Evolutionary conservation across 2,113 vertebrate species (phyloP), one percentile per base, ranked within the genome.

Genomic region (Scatophagus argus): DNA sequence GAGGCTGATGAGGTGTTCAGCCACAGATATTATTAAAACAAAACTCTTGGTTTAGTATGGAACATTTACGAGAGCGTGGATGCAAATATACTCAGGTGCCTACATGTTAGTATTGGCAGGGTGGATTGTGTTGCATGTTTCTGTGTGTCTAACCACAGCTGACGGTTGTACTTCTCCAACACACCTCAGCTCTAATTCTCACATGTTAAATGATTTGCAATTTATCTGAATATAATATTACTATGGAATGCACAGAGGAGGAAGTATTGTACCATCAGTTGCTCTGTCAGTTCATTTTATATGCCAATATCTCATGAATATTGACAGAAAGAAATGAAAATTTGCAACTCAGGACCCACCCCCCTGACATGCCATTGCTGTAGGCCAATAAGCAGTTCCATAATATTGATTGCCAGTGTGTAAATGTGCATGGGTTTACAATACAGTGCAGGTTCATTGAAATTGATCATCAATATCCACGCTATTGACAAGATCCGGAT

Each of bases 401-500:
- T 86, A 66, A 44, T 73, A 93, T 89, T 63, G 83, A 90, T 63
- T 41, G n/a, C 17, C 39, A 6, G 29, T 41, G 21, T 79, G 63
- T 38, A 80, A 61, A 88, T 82, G 80, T 69, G 64, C 74, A 84
- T 74, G 31, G 44, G 16, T 85, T 84, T 69, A 79, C 70, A 77
- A 69, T 43, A 32, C 61, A 51, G 29, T 52, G 55, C 34, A 76
- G 73, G 75, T 88, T 89, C 86, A 88, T 88, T 86, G 61, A 82
- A 69, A 92, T 85, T 89, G 88, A 91, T 89, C 82, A 82, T 56
- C 86, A 63, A 69, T 91, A 27, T 56, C 8, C 2, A 9, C 55
- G 63, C 67, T 49, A 75, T 67, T 79, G 74, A 85, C 83, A 80
- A 72, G 44, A 87, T 77, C 61, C 29, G 51, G 39, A 77, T 72